Conservation (phyloP, 2,113 vertebrate species). For the Castor canadensis region DNA sequence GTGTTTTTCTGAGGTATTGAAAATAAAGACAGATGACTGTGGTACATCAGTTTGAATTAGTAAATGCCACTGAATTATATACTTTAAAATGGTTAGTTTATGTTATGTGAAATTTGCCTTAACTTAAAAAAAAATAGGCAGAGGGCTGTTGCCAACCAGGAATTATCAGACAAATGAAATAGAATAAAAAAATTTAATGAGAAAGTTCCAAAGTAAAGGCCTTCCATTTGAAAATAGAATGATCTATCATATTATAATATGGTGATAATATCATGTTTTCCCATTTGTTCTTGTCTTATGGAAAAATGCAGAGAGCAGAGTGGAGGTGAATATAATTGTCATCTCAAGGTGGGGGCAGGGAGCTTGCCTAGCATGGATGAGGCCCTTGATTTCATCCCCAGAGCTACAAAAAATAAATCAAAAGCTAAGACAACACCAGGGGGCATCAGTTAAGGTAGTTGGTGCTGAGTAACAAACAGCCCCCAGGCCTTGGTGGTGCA, state of each 20-base stretch:
- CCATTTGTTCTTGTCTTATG: background rate
- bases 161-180: background rate
- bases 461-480: background rate
- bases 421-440: background rate
- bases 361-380: background rate
- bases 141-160: background rate
- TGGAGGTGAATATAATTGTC: background rate
- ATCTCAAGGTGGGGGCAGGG: no score
- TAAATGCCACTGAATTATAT: background rate
- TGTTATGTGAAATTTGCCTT: background rate
- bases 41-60: background rate
- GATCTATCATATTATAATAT: no score
- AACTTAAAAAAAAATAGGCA: background rate
- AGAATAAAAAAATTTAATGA: background rate
- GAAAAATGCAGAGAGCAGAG: background rate
- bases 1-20: background rate
- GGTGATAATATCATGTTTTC: no score
- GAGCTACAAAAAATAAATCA: background rate
- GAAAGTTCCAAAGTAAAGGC: background rate
- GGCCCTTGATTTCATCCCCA: background rate
- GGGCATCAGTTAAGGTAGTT: background rate
- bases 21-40: background rate
- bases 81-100: background rate
- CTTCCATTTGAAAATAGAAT: background rate
- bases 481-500: background rate